Conservation (phyloP, 1,140 invertebrate species). For the Trachymyrmex septentrionalis region DNA sequence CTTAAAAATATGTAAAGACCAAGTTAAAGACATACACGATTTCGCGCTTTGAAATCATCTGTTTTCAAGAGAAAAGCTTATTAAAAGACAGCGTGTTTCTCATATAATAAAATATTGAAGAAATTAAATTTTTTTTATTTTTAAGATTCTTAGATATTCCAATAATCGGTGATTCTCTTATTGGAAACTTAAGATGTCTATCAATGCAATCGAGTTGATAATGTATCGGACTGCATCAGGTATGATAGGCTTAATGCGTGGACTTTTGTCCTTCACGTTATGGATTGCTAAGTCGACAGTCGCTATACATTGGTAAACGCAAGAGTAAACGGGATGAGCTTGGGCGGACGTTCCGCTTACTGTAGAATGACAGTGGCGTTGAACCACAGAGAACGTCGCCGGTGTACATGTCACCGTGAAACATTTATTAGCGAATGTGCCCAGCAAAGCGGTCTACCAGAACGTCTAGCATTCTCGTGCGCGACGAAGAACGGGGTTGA, state of each 20-base stretch:
- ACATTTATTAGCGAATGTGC: conserved; percentile 76
- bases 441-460: conserved; percentile 55
- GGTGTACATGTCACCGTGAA: conserved; percentile 73
- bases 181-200: not conserved
- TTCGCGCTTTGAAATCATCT: not conserved
- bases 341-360: conserved; percentile 60
- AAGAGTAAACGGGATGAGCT: conserved; percentile 52
- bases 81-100: not conserved
- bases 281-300: not conserved
- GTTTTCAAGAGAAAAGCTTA: not conserved
- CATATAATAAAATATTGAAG: not conserved
- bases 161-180: not conserved
- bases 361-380: conserved; percentile 16
- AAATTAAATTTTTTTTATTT: not conserved
- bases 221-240: not conserved
- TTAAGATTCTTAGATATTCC: not conserved
- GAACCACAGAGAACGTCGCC: conserved; percentile 62
- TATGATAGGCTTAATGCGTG: not conserved
- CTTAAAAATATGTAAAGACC: too few relatives aligned
- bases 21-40: not conserved
- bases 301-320: not conserved
- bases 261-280: conserved; percentile 15
- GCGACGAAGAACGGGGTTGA: conserved; percentile 67
- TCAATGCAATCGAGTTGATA: not conserved
- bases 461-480: conserved; percentile 57